phyloP scores from a whole-genome alignment of 1,140 invertebrate genomes.

The Anastrepha ludens region DNA sequence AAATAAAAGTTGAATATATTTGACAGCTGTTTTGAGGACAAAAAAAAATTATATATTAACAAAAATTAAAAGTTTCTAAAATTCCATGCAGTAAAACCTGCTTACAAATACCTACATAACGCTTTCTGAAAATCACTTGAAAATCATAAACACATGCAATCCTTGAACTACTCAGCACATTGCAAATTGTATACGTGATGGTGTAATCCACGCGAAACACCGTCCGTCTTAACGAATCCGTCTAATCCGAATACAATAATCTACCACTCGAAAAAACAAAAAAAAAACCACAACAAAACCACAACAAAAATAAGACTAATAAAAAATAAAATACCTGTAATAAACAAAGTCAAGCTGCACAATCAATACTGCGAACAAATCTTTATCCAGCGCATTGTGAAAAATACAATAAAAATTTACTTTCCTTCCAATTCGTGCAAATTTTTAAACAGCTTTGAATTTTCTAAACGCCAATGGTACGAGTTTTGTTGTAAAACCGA shows the following conservation, averaged over 20 bases:
- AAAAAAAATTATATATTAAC: no score
- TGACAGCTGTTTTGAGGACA: no score
- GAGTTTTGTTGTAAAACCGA: no score
- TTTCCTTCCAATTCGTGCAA: slow-evolving; percentile 25
- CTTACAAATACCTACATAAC: no score
- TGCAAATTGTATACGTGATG: slow-evolving; percentile 10
- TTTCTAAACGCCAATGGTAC: no score
- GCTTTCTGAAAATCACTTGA: no score
- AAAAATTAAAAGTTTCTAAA: no score
- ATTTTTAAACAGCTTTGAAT: background rate
- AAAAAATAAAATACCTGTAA: background rate
- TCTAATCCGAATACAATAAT: slow-evolving; percentile 41
- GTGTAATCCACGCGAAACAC: slow-evolving; percentile 24
- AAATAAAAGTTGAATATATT: no score
- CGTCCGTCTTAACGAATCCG: slow-evolving; percentile 42
- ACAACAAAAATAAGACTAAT: background rate
- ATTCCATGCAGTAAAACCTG: no score
- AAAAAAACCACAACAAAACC: background rate
- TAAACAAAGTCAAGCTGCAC: background rate
- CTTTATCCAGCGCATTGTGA: background rate
- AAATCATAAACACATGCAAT: no score
- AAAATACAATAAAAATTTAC: slow-evolving; percentile 1
- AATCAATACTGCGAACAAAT: no score
- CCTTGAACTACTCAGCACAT: background rate
- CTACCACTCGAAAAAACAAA: background rate